A percentile compares a stretch with the other conserved stretches of the same genome.
phyloP scores from a whole-genome alignment of 2,888 invertebrate species.

The Scaptodrosophila latifasciaeformis region DNA sequence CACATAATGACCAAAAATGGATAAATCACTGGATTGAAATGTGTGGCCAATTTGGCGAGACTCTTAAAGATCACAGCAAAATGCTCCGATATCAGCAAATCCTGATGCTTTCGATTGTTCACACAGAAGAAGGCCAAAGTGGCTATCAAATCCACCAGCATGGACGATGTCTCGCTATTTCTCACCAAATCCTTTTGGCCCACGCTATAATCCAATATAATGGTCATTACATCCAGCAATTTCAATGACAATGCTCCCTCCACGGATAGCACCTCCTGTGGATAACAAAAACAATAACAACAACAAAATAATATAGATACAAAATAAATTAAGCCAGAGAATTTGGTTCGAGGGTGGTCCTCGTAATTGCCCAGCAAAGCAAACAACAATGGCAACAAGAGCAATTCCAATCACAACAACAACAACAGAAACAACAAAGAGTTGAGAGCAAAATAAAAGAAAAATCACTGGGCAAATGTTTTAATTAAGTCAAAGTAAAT shows the following conservation, averaged over 20 bases:
- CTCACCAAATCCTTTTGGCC: conserved; percentile 59
- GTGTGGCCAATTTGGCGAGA: conserved; percentile 72
- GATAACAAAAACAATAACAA: background rate
- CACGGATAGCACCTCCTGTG: conserved; percentile 72
- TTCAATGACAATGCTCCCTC: conserved; percentile 69
- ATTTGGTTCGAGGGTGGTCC: too few species aligned
- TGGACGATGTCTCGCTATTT: conserved; percentile 72
- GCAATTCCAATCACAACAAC: too few species aligned
- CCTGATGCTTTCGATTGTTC: conserved; percentile 74
- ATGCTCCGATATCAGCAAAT: conserved; percentile 73
- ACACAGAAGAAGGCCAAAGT: conserved; percentile 74
- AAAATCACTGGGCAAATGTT: conserved; percentile 61
- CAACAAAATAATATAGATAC: too few species aligned
- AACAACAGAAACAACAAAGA: background rate
- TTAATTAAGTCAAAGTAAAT: conserved; percentile 71
- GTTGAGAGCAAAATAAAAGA: conserved; percentile 7
- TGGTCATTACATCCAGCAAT: conserved; percentile 73
- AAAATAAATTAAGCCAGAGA: too few species aligned
- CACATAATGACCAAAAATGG: conserved; percentile 74
- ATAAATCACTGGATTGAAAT: conserved; percentile 74
- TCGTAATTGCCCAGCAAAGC: conserved; percentile 61
- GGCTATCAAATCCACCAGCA: conserved; percentile 75
- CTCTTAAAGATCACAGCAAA: conserved; percentile 73
- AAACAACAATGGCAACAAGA: conserved; percentile 15
- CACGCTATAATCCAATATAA: conserved; percentile 70